Evolutionary conservation across 2,113 vertebrate species (phyloP), one percentile per base, ranked within the genome.

Genomic region (Anarrhichthys ocellatus): DNA sequence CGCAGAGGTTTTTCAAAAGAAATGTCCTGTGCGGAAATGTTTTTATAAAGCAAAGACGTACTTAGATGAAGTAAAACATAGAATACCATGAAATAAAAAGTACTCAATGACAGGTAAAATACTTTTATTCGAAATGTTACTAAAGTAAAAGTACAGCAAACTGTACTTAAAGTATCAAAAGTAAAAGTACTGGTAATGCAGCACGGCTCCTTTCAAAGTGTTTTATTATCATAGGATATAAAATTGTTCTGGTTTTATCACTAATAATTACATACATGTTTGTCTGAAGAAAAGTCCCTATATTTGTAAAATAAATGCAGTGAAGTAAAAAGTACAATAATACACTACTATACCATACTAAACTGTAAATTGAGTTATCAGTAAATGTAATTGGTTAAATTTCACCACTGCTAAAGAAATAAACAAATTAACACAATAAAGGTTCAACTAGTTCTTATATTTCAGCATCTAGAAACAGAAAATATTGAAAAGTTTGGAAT

Each of bases 1-100:
- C 54, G 0, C 5, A 5, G 2, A 0, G 4, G 36, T 17, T 24
- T 78, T 81, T 87, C 87, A 85, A 80, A 91, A 80, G 84, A 87
- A 87, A 80, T 0, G 74, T 64, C 10, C 0, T 4, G n/a, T 1
- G 1, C 11, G 10, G 34, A 17, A 20, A 48, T 18, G 40, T 40
- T n/a, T 14, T 9, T 2, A 1, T 61, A 59, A 59, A 29, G 13
- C 11, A 59, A 59, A 29, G 5, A 32, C 32, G 34, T 34, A 61
- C 7, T 36, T 20, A 29, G 29, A 29, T 36, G 8, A 1, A n/a
- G 6, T 32, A 32, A 61, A 24, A 56, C 2, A 15, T 32, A 32
- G 22, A 56, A 24, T n/a, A 56, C 1, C 3, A 56, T 54, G 18
- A 3, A 22, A 4, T 52, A 14, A 58, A 27, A 58, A 58, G 6